Conservation (phyloP, 92 coral and sea anemone species). For the Parazoanthus swiftii region DNA sequence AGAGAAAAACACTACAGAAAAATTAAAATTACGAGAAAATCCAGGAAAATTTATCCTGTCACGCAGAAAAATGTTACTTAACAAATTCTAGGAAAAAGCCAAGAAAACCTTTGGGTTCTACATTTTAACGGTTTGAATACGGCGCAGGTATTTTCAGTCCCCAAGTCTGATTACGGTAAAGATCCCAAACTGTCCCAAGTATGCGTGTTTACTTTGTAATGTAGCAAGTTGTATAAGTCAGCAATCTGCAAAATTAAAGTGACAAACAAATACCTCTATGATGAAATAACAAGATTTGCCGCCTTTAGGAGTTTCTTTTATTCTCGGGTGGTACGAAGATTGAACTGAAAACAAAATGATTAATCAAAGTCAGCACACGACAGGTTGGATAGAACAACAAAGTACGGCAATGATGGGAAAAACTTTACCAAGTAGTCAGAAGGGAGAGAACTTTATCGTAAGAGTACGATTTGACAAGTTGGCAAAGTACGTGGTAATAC, state of each 20-base stretch:
- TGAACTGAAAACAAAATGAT: conserved; percentile 41
- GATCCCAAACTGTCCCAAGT: neutral
- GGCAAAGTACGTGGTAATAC: no score
- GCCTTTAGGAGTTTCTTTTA: conserved; percentile 70
- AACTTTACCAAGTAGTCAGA: neutral
- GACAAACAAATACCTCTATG: conserved; percentile 59
- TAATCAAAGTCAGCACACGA: neutral
- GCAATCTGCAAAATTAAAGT: neutral
- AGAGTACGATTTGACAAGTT: neutral
- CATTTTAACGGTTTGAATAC: neutral
- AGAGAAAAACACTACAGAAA: no score
- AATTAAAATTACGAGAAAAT: no score
- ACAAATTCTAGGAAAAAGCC: no score
- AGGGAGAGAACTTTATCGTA: neutral
- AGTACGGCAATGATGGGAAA: neutral
- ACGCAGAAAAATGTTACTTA: neutral
- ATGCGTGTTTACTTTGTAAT: neutral
- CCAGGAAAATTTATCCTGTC: neutral
- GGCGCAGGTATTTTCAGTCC: neutral
- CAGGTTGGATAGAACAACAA: neutral
- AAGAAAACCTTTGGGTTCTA: no score
- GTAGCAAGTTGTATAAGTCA: neutral
- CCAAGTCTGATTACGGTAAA: neutral
- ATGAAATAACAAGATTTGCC: conserved; percentile 85
- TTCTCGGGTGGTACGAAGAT: conserved; percentile 69